phyloP scores from a whole-genome alignment of 1,140 invertebrate genomes.

The Onthophagus taurus region DNA sequence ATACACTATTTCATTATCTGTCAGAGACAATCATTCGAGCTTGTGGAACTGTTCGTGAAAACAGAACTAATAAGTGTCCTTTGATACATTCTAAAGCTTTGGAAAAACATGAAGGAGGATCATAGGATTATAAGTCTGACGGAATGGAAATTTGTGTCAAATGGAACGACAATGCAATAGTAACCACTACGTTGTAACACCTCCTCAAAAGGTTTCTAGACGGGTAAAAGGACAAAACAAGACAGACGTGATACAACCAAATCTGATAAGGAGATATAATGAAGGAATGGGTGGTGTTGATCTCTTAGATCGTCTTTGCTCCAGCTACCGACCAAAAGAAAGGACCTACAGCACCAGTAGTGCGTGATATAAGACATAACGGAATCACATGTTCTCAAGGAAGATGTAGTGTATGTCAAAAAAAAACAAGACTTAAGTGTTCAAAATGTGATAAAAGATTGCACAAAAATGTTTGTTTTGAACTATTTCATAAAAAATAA shows the following conservation, averaged over 20 bases:
- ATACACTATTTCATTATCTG: not conserved
- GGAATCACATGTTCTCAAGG: constrained; percentile 1
- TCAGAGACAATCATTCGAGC: not conserved
- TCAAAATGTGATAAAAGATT: too few species aligned
- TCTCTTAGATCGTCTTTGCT: constrained; percentile 20
- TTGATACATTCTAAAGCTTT: too few species aligned
- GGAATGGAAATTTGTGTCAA: not conserved
- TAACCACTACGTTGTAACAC: not conserved
- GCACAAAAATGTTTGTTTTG: too few species aligned
- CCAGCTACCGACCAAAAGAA: constrained; percentile 1
- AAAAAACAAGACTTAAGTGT: not conserved
- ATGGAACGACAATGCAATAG: constrained; percentile 6
- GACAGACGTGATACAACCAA: constrained; percentile 29
- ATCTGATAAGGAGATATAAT: constrained; percentile 31
- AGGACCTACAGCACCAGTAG: too few species aligned
- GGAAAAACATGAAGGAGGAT: not conserved
- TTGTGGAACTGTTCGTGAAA: not conserved
- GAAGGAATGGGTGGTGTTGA: constrained; percentile 35
- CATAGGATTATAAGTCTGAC: not conserved
- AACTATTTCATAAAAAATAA: too few species aligned
- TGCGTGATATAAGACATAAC: constrained; percentile 2
- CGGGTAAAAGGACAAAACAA: constrained; percentile 30
- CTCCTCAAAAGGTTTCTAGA: constrained; percentile 12
- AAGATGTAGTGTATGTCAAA: not conserved
- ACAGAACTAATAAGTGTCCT: constrained; percentile 3